Evolutionary conservation across 2,113 vertebrate genomes (phyloP), one percentile per base, ranked within the genome.

Genomic region (Cynocephalus volans): DNA sequence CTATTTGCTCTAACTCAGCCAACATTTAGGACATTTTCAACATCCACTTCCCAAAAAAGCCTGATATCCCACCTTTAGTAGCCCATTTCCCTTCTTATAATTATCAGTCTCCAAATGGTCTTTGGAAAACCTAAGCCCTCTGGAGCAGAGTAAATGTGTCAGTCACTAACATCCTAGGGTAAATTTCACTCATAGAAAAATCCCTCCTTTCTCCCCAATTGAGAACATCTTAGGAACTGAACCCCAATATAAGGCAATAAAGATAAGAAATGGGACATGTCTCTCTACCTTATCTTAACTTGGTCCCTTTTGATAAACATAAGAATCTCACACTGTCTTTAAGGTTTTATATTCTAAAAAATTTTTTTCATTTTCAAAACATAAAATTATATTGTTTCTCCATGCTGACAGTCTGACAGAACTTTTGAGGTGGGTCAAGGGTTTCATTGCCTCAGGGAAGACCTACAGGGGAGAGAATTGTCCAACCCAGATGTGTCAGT

Each of bases 271-370:
- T 26, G 5, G n/a, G 62, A 17, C 41, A 13, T 70, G 4, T 58
- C 45, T 67, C 28, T 81, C 54, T 84, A 24, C 45, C 24, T 88
- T 80, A 70, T 89, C 36, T 62, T 85, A 58, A 33, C 11, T 17
- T 93, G 58, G 17, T 13, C 73, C 4, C 72, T 88, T 90, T 36
- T n/a, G 12, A 54, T 67, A 54, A 90, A 72, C 2, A 6, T 85
- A 72, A 90, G 88, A 91, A 54, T 96, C 11, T 36, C 54, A 75
- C 8, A 50, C 58, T 6, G 93, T 21, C 24, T 56, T 41, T 87
- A 79, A 65, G 31, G 21, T 73, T 86, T 91, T 7, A 72, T 73
- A 88, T 36, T 54, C 73, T 87, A 13, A 52, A 41, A 33, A 31
- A 15, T 58, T 62, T 60, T n/a, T 79, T 84, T 67, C 19, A 62